phyloP scores from a whole-genome alignment of 2,797 vertebrate species.

The Platalea minor region DNA sequence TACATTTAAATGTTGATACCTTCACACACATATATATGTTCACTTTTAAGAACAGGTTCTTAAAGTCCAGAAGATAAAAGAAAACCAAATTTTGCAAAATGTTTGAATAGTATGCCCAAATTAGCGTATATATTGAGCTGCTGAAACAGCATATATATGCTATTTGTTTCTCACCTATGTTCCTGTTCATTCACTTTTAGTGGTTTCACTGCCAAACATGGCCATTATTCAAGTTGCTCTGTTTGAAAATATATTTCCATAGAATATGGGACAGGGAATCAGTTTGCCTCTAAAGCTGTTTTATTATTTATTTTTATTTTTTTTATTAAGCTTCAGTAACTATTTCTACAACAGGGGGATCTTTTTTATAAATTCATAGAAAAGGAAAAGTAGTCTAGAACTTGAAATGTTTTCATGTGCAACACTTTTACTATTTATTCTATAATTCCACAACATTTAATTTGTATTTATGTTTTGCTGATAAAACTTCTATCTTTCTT shows the following conservation, averaged over 20 bases:
- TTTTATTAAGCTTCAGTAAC: background rate
- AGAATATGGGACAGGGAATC: background rate
- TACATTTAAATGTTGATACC: background rate
- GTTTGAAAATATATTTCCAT: background rate
- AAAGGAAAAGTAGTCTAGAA: background rate
- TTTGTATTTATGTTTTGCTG: background rate
- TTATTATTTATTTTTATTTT: background rate
- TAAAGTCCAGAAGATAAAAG: background rate
- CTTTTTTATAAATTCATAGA: background rate
- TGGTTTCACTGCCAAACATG: background rate
- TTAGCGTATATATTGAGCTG: background rate
- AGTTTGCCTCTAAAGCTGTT: background rate
- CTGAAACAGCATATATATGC: background rate
- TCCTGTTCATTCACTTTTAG: background rate
- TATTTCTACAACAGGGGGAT: background rate
- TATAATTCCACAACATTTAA: background rate
- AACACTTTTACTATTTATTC: background rate
- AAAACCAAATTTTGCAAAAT: background rate
- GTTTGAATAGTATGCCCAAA: background rate
- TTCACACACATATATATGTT: background rate
- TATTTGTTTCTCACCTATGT: background rate
- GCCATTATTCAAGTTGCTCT: background rate
- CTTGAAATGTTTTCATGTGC: background rate
- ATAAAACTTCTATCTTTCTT: background rate
- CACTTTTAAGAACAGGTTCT: background rate